These are phyloP conservation scores for Scomber colias DNA, from an alignment of 2,113 vertebrate genomes.

Conservation along the genomic window DNA sequence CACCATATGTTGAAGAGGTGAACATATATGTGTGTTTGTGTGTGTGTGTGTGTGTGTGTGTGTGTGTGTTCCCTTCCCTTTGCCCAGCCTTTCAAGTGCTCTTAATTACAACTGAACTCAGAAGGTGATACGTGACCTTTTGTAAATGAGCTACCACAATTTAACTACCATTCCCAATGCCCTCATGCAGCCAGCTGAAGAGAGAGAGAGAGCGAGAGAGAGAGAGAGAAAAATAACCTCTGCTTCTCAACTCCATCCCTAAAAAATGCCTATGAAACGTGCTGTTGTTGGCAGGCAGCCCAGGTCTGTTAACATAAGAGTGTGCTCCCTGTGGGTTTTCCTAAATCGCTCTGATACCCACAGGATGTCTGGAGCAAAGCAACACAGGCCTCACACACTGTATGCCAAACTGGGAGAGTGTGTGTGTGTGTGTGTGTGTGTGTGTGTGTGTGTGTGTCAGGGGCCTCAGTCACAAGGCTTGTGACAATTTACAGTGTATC, in stretches of 20 bases:
- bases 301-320: conserved; percentile 75
- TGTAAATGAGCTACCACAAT: conserved; percentile 79
- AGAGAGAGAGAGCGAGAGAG: neutral
- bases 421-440: conserved; percentile 17
- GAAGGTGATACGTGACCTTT: conserved; percentile 71
- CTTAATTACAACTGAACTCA: conserved; percentile 70
- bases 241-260: conserved; percentile 31
- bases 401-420: conserved; percentile 37
- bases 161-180: conserved; percentile 64
- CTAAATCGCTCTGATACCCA: conserved; percentile 70
- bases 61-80: conserved; percentile 1
- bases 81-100: conserved; percentile 53
- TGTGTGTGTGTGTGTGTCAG: conserved; percentile 11
- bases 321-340: conserved; percentile 59
- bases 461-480: neutral
- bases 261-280: conserved; percentile 67
- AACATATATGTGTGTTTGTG: no score
- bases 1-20: conserved; percentile 21
- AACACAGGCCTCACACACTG: conserved; percentile 47
- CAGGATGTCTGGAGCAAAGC: conserved; percentile 75
- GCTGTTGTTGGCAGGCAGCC: conserved; percentile 80
- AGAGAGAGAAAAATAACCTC: conserved; percentile 18
- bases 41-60: conserved; percentile 15
- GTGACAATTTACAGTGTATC: conserved; percentile 20
- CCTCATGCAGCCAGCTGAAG: conserved; percentile 31